A percentile compares a stretch with the other conserved stretches of the same genome.
These are phyloP conservation scores for Mirza zaza DNA, from an alignment of 2,113 vertebrate species.

Conservation along the genomic window DNA sequence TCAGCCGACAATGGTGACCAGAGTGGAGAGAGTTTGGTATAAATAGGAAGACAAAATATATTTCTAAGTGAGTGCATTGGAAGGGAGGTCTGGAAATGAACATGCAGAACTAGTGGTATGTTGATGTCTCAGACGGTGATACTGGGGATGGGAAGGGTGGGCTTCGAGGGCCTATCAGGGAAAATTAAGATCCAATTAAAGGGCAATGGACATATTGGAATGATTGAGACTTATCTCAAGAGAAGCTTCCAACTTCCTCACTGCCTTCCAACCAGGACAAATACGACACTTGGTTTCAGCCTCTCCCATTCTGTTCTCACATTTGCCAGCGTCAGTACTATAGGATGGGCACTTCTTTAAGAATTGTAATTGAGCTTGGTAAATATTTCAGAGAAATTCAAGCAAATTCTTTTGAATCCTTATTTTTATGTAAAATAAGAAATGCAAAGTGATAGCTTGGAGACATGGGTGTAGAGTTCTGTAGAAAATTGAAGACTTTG, in stretches of 20 bases:
- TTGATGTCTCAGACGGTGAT: not conserved
- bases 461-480: not conserved
- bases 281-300: not conserved
- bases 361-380: not conserved
- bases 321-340: not conserved
- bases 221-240: not conserved
- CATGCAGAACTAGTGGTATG: too few relatives aligned
- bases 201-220: not conserved
- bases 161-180: not conserved
- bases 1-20: not conserved
- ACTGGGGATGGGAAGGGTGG: not conserved
- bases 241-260: not conserved
- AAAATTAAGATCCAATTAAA: not conserved
- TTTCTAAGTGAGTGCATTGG: not conserved
- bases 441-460: not conserved
- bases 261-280: not conserved
- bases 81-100: not conserved
- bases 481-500: not conserved
- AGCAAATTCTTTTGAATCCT: not conserved
- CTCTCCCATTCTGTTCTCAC: not conserved
- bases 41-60: not conserved
- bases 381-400: slow-evolving; percentile 49
- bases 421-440: slow-evolving; percentile 21
- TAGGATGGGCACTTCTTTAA: not conserved
- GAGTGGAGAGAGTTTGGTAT: not conserved